phyloP scores from a whole-genome alignment of 2,113 vertebrate genomes.

The Tupaia chinensis region DNA sequence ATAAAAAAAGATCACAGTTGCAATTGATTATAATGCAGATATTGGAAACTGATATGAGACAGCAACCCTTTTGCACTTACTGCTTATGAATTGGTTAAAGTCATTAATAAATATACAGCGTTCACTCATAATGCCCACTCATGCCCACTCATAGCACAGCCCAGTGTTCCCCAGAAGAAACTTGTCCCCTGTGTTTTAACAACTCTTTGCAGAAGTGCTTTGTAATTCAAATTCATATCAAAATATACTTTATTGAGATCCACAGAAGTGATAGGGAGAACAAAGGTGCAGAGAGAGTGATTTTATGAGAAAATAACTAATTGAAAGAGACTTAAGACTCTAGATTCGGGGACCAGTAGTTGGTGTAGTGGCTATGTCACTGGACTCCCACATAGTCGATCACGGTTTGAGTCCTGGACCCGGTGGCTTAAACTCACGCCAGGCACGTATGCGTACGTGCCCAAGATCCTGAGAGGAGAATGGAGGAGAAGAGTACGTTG shows the following conservation, averaged over 20 bases:
- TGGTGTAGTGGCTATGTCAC: too few relatives aligned
- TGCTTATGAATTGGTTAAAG: neutral
- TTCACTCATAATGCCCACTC: neutral
- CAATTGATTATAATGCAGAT: neutral
- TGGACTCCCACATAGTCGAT: too few relatives aligned
- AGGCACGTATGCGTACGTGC: too few relatives aligned
- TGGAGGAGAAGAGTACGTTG: too few relatives aligned
- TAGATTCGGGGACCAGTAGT: neutral
- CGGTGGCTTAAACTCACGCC: too few relatives aligned
- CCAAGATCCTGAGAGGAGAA: too few relatives aligned
- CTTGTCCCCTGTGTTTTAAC: neutral
- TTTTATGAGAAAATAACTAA: neutral
- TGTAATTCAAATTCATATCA: neutral
- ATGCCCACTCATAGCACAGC: neutral
- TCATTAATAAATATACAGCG: neutral
- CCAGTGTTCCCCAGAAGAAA: neutral
- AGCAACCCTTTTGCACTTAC: neutral
- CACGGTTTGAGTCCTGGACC: too few relatives aligned
- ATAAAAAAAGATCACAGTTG: neutral
- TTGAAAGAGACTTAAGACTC: neutral
- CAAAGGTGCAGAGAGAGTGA: neutral
- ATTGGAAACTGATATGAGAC: neutral
- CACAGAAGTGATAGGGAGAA: neutral
- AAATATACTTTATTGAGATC: neutral
- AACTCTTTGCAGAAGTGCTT: neutral